Evolutionary conservation across 2,888 invertebrate genomes (phyloP), one percentile per base, ranked within the genome.

Genomic region (Tyria jacobaeae): DNA sequence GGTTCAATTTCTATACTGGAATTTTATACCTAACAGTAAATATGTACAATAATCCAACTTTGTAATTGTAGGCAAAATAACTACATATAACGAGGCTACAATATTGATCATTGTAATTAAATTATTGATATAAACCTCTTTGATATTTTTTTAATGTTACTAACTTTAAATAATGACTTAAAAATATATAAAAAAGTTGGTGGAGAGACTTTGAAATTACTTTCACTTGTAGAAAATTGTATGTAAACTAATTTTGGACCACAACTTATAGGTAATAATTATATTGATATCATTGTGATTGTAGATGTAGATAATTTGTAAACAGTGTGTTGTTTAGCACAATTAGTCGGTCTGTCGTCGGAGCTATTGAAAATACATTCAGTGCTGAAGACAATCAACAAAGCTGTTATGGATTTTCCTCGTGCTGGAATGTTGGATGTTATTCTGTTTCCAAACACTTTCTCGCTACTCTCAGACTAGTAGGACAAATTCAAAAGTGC

Each of bases 271-370:
- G 77, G 80, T 82, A 85, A 83, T 85, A 81, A 81, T 72, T 58
- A 48, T 15, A 66, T 67, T 78, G 86, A 89, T 89, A 91, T 88
- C 86, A 85, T 84, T 87, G 14, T 82, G 90, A 90, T 90, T 85
- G 87, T 84, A 68, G 68, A 71, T 66, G 71, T 71, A 81, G 90
- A 90, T 92, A 91, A 91, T 92, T 92, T 88, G 87, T 90, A 92
- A 93, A 92, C 92, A 92, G 72, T 73, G 67, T 63, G 70, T 83
- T 89, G 89, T 87, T 87, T 87, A 84, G 84, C 78, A 85, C 85
- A 89, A 83, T 85, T 83, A 87, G 82, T 82, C 75, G 79, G 78
- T 73, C 70, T 67, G 80, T 79, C 76, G 80, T 79, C 76, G 82
- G 70, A 68, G 73, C 84, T 75, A 85, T 84, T 87, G 86, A 87